Base-by-base conservation (phyloP, 2,888 invertebrate species). In the Pristionchus arcanus region DNA sequence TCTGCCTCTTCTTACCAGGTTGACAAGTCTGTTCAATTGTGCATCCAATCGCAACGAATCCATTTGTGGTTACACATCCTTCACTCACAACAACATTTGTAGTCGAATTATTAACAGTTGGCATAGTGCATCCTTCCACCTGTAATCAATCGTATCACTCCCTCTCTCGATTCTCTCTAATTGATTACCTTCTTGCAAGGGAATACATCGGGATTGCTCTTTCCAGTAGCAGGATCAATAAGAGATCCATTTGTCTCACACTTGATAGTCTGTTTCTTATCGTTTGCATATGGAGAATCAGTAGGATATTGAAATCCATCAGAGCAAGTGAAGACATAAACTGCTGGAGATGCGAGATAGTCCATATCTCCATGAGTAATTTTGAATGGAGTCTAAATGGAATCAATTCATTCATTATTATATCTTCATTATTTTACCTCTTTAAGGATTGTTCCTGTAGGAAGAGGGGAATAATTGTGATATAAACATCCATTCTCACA, bases 401-500 rank as follows among this genome's bases (percentile, higher is more conserved):
- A 49, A 49, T 49, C 42, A 13, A 49, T 49, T 49, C 42, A 49
- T 49, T 84, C 34, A 37, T 9, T 53, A 4, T 21, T 21, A 16
- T 49, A 28, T 49, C 83, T 28, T n/a, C 55, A 3, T 21, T 28
- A 55, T 3, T 19, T 3, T 42, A 83, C 83, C 83, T 83, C 49
- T 49, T 83, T 83, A 49, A 83, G 42, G n/a, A 83, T n/a, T n/a
- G 83, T 83, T 42, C 83, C 83, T 21, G 83, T 83, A n/a, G 83
- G 83, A 25, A 83, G 83, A 83, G 19, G 42, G n/a, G n/a, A 16
- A 37, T 42, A 83, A 28, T 83, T 49, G 34, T 83, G 28, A 28
- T 83, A 83, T 3, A 42, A 13, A 83, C 83, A 83, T 42, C 83
- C 83, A 53, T 83, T 49, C 53, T 53, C n/a, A 15, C 83, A 83